Base-by-base conservation (phyloP, 2,888 invertebrate genomes). In the Leuctra nigra region DNA sequence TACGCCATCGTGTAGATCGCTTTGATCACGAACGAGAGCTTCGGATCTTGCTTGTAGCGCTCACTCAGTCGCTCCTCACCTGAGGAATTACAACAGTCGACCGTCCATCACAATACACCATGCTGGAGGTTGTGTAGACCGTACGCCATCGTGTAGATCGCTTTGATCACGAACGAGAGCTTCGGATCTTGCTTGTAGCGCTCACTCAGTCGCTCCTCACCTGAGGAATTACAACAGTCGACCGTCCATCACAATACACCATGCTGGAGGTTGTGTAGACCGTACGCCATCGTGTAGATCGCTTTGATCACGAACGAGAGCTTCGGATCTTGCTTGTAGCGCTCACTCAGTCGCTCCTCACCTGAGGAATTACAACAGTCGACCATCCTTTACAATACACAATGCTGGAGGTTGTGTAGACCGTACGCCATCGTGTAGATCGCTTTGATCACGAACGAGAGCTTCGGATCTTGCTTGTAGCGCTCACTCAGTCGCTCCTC, bases 1-100 rank as follows among this genome's bases (percentile, higher is more conserved):
- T 83, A 77, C 6, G 87, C 88, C 71, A 88, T 79, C 2, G 86
- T 84, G 72, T 83, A 82, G 62, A 88, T 81, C 2, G 88, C 85
- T 69, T 87, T 87, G 66, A 85, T 83, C 36, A 89, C 86, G 68
- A 88, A 86, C 63, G 84, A 85, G 69, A 89, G 77, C 72, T 89
- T 89, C 16, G 87, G 82, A 71, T 90, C 89, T 68, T 85, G 85
- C 55, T 77, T 78, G 70, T 83, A 84, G 46, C 74, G 72, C 14
- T 74, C 70, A 1, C 72, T 68, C 55, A 83, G 69, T 22, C 73
- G 74, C 70, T 84, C 84, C 13, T 74, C 67, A 1, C 83, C 84
- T 82, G 69, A 18, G 69, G 71, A 4, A 7, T 29, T n/a, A 22
- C 46, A 46, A 46, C 23, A 11, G 46, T 13, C 9, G 14, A 29